Evolutionary conservation across 2,888 invertebrate species (phyloP).

Genomic region (Drosophila putrida): DNA sequence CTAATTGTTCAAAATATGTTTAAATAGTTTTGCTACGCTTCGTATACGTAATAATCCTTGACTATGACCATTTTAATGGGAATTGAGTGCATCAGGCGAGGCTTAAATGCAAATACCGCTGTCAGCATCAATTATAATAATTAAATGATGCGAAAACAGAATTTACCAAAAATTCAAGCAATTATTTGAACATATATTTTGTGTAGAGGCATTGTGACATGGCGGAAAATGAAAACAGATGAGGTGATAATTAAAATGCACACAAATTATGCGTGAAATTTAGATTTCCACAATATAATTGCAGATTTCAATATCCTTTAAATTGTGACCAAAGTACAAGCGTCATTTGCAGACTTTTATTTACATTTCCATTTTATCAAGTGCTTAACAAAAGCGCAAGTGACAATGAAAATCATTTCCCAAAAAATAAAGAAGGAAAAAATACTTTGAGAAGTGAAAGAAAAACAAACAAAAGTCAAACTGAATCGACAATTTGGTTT

Average conservation of each 20-base stretch:
- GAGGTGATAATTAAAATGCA: constrained; percentile 61
- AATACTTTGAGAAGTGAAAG: constrained; percentile 3
- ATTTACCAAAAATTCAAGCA: constrained; percentile 14
- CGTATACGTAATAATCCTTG: constrained; percentile 38
- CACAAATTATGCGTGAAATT: constrained; percentile 43
- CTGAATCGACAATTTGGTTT: constrained; percentile 67
- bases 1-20: constrained; percentile 12
- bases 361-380: constrained; percentile 39
- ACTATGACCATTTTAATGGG: constrained; percentile 1
- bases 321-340: neutral
- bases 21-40: constrained; percentile 7
- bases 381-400: constrained; percentile 33
- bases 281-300: constrained; percentile 5
- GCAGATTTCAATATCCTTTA: neutral
- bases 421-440: neutral
- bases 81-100: constrained; percentile 8
- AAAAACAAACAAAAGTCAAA: constrained; percentile 62
- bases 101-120: constrained; percentile 18
- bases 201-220: neutral
- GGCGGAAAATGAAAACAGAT: constrained; percentile 51
- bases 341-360: constrained; percentile 15
- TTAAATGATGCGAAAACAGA: constrained; percentile 31
- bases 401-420: constrained; percentile 18
- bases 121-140: constrained; percentile 44
- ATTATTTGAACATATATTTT: constrained; percentile 45